Conservation (phyloP, 2,888 invertebrate genomes). For the Eilema griseolum region DNA sequence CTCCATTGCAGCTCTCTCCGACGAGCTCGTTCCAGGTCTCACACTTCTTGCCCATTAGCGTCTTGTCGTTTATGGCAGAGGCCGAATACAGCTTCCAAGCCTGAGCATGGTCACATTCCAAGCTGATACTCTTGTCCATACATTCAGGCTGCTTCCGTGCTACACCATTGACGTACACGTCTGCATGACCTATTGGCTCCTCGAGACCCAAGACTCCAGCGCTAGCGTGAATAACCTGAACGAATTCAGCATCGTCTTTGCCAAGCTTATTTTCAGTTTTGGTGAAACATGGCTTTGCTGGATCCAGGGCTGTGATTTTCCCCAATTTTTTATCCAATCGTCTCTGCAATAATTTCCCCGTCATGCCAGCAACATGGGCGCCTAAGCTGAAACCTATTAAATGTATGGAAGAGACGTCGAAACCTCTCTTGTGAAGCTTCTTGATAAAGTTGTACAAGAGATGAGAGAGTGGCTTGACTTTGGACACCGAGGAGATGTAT, state of each 20-base stretch:
- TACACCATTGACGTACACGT: slow-evolving; percentile 78
- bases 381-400: slow-evolving; percentile 89
- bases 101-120: slow-evolving; percentile 77
- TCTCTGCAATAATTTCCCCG: slow-evolving; percentile 69
- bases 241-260: slow-evolving; percentile 70
- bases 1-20: slow-evolving; percentile 63
- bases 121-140: slow-evolving; percentile 61
- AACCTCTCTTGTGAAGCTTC: slow-evolving; percentile 62
- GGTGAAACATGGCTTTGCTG: slow-evolving; percentile 77
- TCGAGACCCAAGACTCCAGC: slow-evolving; percentile 74
- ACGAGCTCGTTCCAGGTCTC: slow-evolving; percentile 64
- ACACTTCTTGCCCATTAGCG: slow-evolving; percentile 64
- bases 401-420: slow-evolving; percentile 81
- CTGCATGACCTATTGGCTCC: slow-evolving; percentile 71
- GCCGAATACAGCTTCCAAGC: slow-evolving; percentile 73
- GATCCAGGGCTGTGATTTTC: slow-evolving; percentile 75
- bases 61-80: slow-evolving; percentile 58
- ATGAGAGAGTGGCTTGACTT: slow-evolving; percentile 67
- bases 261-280: slow-evolving; percentile 61
- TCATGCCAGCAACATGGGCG: slow-evolving; percentile 87
- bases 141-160: slow-evolving; percentile 75
- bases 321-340: slow-evolving; percentile 62
- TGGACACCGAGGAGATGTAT: slow-evolving; percentile 71
- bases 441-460: slow-evolving; percentile 65
- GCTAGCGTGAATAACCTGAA: slow-evolving; percentile 78